Conservation (phyloP, 2,797 vertebrate genomes). For the Artibeus jamaicensis region DNA sequence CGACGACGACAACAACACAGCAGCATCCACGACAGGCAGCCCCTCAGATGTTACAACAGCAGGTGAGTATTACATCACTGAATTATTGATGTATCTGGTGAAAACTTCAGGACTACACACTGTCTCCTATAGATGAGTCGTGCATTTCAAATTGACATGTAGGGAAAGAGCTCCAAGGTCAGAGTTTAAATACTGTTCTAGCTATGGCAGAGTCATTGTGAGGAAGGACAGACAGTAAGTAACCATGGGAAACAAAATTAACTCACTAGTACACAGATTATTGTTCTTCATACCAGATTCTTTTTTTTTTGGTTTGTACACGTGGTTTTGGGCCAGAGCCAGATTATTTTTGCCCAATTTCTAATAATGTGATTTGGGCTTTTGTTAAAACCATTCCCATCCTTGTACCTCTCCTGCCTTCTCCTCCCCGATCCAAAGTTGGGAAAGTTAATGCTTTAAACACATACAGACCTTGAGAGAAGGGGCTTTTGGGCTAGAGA, state of each 20-base stretch:
- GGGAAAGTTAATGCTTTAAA: neutral
- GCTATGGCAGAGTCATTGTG: neutral
- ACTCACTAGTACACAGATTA: neutral
- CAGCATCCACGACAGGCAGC: constrained; percentile 87
- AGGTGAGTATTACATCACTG: constrained; percentile 82
- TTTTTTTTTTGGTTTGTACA: neutral
- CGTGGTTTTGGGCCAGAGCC: neutral
- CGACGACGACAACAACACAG: constrained; percentile 61
- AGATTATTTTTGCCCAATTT: neutral
- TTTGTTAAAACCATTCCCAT: constrained; percentile 1
- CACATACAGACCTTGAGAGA: neutral
- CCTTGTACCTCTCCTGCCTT: neutral
- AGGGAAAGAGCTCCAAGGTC: neutral
- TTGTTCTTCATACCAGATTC: neutral
- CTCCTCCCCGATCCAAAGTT: neutral
- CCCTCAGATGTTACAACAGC: constrained; percentile 93
- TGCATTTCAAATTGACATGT: neutral
- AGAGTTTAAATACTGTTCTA: constrained; percentile 9
- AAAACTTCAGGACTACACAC: neutral
- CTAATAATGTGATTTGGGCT: neutral
- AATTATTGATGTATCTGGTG: neutral
- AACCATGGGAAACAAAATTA: neutral
- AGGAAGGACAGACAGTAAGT: neutral
- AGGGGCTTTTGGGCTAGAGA: neutral
- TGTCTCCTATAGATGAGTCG: neutral